These are phyloP conservation scores for Drosophila novamexicana DNA, from an alignment of 1,140 invertebrate genomes.

Conservation along the genomic window DNA sequence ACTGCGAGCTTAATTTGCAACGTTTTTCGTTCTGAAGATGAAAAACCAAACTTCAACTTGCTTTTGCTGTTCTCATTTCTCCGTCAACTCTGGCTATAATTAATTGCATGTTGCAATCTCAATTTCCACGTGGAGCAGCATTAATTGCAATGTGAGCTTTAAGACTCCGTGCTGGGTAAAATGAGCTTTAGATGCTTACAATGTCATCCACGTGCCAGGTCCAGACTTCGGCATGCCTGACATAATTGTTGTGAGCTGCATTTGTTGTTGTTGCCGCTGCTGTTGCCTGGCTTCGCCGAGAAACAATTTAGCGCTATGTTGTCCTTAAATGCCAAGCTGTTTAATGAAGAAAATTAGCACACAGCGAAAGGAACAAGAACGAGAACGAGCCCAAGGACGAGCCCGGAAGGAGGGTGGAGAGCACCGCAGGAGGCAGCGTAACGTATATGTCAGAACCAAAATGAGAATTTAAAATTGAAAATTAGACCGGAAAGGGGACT, in stretches of 20 bases:
- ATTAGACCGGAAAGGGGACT: too few relatives aligned
- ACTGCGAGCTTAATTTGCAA: too few relatives aligned
- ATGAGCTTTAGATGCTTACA: slow-evolving; percentile 15
- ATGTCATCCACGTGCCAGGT: slow-evolving; percentile 28
- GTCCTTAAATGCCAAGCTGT: slow-evolving; percentile 70
- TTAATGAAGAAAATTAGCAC: slow-evolving; percentile 77
- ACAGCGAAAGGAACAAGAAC: slow-evolving; percentile 23
- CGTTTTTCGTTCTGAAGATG: too few relatives aligned
- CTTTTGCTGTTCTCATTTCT: background rate
- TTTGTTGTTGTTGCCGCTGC: slow-evolving; percentile 1
- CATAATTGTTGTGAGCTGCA: slow-evolving; percentile 35
- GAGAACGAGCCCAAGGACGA: background rate
- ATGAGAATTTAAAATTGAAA: background rate
- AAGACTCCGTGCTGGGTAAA: background rate
- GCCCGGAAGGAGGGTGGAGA: too few relatives aligned
- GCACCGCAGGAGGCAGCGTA: too few relatives aligned
- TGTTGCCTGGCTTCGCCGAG: slow-evolving; percentile 44
- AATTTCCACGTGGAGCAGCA: background rate
- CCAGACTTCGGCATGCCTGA: background rate
- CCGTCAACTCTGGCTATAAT: background rate
- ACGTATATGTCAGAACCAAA: background rate
- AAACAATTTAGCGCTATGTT: slow-evolving; percentile 71
- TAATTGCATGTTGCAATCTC: too few relatives aligned
- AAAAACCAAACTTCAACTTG: too few relatives aligned
- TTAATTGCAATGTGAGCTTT: background rate